Evolutionary conservation across 2,797 vertebrate species (phyloP).

Genomic region (Enteromius fasciolatus): DNA sequence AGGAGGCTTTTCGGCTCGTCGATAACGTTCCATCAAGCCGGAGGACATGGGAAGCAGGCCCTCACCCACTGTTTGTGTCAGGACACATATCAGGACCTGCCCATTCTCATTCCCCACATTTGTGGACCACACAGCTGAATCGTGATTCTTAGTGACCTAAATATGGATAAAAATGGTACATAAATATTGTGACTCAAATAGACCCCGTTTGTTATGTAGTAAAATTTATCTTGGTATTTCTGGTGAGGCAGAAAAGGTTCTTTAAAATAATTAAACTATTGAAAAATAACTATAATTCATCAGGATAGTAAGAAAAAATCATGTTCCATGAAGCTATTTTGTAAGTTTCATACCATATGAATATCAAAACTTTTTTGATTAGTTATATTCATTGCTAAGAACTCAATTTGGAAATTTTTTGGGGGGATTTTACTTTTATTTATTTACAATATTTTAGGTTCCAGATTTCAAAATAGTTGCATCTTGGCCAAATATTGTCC

Average conservation of each 20-base stretch:
- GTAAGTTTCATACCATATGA: too few relatives aligned
- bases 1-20: constrained; percentile 8
- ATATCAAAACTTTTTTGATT: too few relatives aligned
- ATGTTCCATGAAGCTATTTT: too few relatives aligned
- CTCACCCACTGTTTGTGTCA: constrained; percentile 9
- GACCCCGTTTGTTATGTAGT: not conserved
- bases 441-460: not conserved
- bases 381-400: too few relatives aligned
- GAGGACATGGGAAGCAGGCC: constrained; percentile 24
- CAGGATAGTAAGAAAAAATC: too few relatives aligned
- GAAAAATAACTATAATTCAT: not conserved
- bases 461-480: not conserved
- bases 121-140: constrained; percentile 14
- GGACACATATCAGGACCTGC: constrained; percentile 45
- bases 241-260: too few relatives aligned
- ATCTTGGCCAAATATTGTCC: not conserved
- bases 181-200: not conserved
- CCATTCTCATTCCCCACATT: constrained; percentile 29
- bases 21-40: constrained; percentile 36
- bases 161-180: not conserved
- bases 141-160: constrained; percentile 51
- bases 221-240: not conserved
- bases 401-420: too few relatives aligned
- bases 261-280: too few relatives aligned
- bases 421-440: too few relatives aligned